Evolutionary conservation across 1,140 invertebrate genomes (phyloP), one percentile per base, ranked within the genome.

Genomic region (Akabosia matsudoensis): DNA sequence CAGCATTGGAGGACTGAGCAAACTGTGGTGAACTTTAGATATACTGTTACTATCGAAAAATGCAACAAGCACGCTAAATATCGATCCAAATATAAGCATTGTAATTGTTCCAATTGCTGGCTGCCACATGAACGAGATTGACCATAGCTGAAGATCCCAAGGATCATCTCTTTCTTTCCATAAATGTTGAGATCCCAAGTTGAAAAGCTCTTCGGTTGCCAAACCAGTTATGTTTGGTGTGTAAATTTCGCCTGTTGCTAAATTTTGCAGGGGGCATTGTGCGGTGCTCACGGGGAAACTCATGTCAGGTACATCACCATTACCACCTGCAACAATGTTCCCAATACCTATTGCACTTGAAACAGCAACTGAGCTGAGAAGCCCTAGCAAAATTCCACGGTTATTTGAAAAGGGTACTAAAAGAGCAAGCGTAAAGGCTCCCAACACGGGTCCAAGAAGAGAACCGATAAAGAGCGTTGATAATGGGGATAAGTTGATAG

Each of bases 391-490:
- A 18, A 18, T 26, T 34, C 90, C 93, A 83, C 87, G 87, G 1
- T 88, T 88, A 82, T 93, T 94, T 22, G 91, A 89, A 90, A 91
- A 94, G 22, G 93, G 93, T 80, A 93, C 88, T 52, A 92, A 86
- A 88, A 96, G 93, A 74, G 94, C 94, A 18, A 96, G 85, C 0
- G 91, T 91, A 83, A 96, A 96, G 10, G 95, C 87, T 1, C 93
- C 94, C 26, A 80, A 56, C n/a, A 80, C 74, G 7, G 79, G 79
- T 0, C 79, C 79, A 1, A 78, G 26, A 26, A 78, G 52, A 4
- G 61, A 28, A 18, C 79, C 76, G 64, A 70, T 51, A 33, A 80
- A 34, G 1, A 75, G 22, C 0, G 70, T 78, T 3, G 71, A 82
- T 51, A 75, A 70, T 0, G 75, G 78, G 2, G 74, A 73, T 22